Evolutionary conservation across 2,797 vertebrate species (phyloP), one percentile per base, ranked within the genome.

Genomic region (Agapornis canus): DNA sequence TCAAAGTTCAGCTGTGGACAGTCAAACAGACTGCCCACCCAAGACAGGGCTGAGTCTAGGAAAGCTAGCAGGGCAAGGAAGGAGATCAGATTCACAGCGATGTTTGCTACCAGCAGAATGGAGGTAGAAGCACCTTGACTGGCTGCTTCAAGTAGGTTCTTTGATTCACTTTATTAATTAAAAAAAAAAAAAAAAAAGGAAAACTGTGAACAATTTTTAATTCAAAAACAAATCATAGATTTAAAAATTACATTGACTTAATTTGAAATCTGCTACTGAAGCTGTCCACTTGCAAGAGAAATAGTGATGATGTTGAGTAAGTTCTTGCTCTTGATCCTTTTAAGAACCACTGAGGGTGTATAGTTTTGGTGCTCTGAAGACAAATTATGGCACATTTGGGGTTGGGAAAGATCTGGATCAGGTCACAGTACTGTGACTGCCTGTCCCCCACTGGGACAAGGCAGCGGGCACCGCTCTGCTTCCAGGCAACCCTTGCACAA

Each of bases 1-100:
- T 98, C 97, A 86, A 99, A 99, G 96, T 97, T 99, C 84, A 99
- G 93, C 82, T 99, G 96, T 13, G 98, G 98, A 79, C 95, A 99
- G 95, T 98, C 96, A 40, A 99, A 98, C 98, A 99, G 97, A 72
- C n/a, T 98, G 40, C 99, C 98, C 31, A 99, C 65, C 98, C 99
- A 99, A 59, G 98, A 98, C n/a, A 99, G 97, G 40, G 81, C 93
- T 5, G 98, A 95, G 49, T 99, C 98, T 32, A 98, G 14, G 83
- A 99, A 99, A 66, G 98, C 96, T 86, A 99, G 57, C 72, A 99
- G 91, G 25, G 99, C 97, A 72, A 99, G 83, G 95, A 99, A 99
- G 77, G 98, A 97, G 23, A 99, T 98, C 80, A 99, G 86, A 80
- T 98, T 99, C 60, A 93, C 98, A 0, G 98, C 79, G 1, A 99